Conservation (phyloP, 2,797 vertebrate genomes). For the Octomys mimax region DNA sequence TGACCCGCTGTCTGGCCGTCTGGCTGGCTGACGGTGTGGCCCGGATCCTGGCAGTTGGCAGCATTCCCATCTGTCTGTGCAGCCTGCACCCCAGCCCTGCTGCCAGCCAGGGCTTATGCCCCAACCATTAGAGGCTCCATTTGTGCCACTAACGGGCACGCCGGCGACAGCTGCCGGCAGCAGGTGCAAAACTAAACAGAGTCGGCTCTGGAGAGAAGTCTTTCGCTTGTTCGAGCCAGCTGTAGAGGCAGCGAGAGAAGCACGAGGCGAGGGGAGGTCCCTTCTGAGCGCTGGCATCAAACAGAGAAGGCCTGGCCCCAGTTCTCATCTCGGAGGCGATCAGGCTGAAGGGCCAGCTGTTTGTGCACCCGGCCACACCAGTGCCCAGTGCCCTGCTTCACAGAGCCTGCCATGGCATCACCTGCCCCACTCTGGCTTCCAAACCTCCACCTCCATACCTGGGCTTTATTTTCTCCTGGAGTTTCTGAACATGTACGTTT, state of each 20-base stretch:
- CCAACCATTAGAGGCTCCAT: conserved; percentile 72
- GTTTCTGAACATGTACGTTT: background rate
- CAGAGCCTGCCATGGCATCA: background rate
- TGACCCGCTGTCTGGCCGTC: conserved; percentile 37
- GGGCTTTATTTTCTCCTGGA: background rate
- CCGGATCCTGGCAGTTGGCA: conserved; percentile 49
- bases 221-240: conserved; percentile 72
- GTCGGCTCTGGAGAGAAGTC: conserved; percentile 74
- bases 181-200: conserved; percentile 83
- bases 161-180: conserved; percentile 81
- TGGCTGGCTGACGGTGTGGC: conserved; percentile 52
- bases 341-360: conserved; percentile 67
- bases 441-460: background rate
- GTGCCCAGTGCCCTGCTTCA: background rate
- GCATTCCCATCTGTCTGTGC: conserved; percentile 68
- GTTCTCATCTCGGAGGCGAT: conserved; percentile 30
- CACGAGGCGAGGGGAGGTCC: background rate
- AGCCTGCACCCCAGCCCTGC: conserved; percentile 60
- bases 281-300: conserved; percentile 60
- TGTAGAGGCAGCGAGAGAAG: conserved; percentile 59
- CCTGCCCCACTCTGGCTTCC: conserved; percentile 58
- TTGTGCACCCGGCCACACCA: conserved; percentile 14
- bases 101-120: conserved; percentile 73
- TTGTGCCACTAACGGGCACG: conserved; percentile 76
- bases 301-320: conserved; percentile 8